Conservation (phyloP, 2,888 invertebrate genomes). For the Fabriciana adippe region DNA sequence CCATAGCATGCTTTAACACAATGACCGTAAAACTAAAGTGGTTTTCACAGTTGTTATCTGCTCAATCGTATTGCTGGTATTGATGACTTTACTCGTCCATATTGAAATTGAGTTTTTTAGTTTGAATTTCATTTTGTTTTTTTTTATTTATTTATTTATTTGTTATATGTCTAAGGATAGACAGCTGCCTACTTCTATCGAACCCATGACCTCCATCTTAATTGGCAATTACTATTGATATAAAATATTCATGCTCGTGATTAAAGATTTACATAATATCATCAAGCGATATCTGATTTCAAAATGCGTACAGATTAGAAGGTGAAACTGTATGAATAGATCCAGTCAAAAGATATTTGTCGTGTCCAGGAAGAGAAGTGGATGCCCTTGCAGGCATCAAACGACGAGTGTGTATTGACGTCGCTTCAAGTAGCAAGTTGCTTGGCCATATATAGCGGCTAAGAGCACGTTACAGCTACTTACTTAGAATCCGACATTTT, state of each 20-base stretch:
- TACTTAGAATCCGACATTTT: slow-evolving; percentile 13
- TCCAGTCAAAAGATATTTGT: slow-evolving; percentile 49
- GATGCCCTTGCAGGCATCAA: slow-evolving; percentile 66
- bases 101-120: too few relatives aligned
- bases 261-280: slow-evolving; percentile 17
- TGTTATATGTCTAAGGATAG: too few relatives aligned
- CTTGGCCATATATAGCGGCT: slow-evolving; percentile 29
- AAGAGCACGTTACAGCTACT: slow-evolving; percentile 23
- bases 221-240: slow-evolving; percentile 12
- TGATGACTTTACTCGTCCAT: slow-evolving; percentile 23
- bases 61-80: slow-evolving; percentile 23
- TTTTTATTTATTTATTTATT: too few relatives aligned
- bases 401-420: slow-evolving; percentile 47
- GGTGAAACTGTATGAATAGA: slow-evolving; percentile 35
- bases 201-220: neutral
- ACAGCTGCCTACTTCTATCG: too few relatives aligned
- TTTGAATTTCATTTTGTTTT: too few relatives aligned
- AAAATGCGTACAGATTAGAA: slow-evolving; percentile 32
- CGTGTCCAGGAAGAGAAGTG: slow-evolving; percentile 70
- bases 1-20: slow-evolving; percentile 18
- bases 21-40: slow-evolving; percentile 16
- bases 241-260: neutral
- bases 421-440: slow-evolving; percentile 53
- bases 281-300: neutral
- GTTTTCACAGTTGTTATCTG: slow-evolving; percentile 5